Conservation (phyloP, 2,888 invertebrate genomes). For the Fragum fragum region DNA sequence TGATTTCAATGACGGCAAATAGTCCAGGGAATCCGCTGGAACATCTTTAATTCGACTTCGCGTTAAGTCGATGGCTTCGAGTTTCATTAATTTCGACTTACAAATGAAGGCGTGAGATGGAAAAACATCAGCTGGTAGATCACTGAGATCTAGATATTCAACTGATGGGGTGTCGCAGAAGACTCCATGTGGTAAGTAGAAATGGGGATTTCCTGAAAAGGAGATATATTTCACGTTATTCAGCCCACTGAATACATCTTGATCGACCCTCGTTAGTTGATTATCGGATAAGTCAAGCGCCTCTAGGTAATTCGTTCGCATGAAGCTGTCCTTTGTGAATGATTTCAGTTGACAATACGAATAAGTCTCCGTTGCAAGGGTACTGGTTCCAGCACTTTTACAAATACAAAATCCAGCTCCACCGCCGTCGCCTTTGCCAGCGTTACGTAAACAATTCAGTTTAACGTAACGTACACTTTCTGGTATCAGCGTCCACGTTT, state of each 20-base stretch:
- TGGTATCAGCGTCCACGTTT: constrained; percentile 45
- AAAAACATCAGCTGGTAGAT: constrained; percentile 28
- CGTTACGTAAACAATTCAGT: constrained; percentile 44
- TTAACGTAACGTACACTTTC: constrained; percentile 42
- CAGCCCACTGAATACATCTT: constrained; percentile 35
- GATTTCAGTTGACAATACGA: constrained; percentile 36
- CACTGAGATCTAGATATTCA: constrained; percentile 40
- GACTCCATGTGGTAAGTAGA: constrained; percentile 38
- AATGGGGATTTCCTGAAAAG: constrained; percentile 12
- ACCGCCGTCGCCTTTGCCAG: constrained; percentile 1
- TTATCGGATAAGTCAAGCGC: constrained; percentile 57
- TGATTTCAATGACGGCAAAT: constrained; percentile 33
- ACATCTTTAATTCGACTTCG: constrained; percentile 35
- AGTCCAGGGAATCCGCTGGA: constrained; percentile 42
- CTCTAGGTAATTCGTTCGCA: constrained; percentile 33
- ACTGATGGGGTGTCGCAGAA: constrained; percentile 43
- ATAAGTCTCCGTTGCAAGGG: constrained; percentile 16
- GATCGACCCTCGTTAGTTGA: constrained; percentile 24
- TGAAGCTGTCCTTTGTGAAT: constrained; percentile 27
- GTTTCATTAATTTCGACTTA: constrained; percentile 32
- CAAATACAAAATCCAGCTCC: constrained; percentile 27
- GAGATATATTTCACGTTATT: constrained; percentile 48
- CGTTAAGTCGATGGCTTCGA: constrained; percentile 43
- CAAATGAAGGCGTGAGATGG: constrained; percentile 52
- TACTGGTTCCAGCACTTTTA: constrained; percentile 19